Evolutionary conservation across 2,113 vertebrate species (phyloP).

Genomic region (Prochilodus magdalenae): DNA sequence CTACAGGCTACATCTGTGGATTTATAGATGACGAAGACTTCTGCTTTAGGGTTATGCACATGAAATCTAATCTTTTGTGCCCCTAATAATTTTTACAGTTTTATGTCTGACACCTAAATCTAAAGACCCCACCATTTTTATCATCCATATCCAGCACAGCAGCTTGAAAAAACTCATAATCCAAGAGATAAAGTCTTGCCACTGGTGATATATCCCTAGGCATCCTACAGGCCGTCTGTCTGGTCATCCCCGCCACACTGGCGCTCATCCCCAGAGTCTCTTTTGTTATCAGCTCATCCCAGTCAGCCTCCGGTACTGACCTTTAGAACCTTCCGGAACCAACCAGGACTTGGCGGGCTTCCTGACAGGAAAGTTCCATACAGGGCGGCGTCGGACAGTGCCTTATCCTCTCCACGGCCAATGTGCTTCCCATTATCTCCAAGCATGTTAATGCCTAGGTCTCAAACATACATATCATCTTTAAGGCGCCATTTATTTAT

Average conservation of each 20-base stretch:
- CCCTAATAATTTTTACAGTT: not conserved
- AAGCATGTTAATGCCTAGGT: conserved; percentile 28
- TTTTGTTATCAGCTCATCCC: conserved; percentile 47
- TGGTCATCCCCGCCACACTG: conserved; percentile 41
- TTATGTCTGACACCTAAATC: not conserved
- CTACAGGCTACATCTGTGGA: not conserved
- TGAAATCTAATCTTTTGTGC: too few relatives aligned
- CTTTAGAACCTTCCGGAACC: conserved; percentile 42
- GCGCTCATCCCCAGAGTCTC: conserved; percentile 35
- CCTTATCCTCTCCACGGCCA: conserved; percentile 13
- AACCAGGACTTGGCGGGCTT: conserved; percentile 23
- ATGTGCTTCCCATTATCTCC: conserved; percentile 53
- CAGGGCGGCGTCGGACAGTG: conserved; percentile 5
- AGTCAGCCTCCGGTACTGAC: conserved; percentile 45
- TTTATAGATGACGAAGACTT: not conserved
- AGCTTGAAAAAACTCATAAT: not conserved
- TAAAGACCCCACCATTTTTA: not conserved
- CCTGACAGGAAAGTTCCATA: conserved; percentile 52
- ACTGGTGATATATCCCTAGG: not conserved
- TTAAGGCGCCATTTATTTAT: conserved; percentile 38
- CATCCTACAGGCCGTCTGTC: conserved; percentile 18
- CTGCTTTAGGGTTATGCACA: too few relatives aligned
- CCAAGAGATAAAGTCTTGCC: conserved; percentile 19
- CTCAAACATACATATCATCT: conserved; percentile 42
- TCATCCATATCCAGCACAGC: not conserved